Base-by-base conservation (phyloP, 2,888 invertebrate species). In the Calliopum simillimum region DNA sequence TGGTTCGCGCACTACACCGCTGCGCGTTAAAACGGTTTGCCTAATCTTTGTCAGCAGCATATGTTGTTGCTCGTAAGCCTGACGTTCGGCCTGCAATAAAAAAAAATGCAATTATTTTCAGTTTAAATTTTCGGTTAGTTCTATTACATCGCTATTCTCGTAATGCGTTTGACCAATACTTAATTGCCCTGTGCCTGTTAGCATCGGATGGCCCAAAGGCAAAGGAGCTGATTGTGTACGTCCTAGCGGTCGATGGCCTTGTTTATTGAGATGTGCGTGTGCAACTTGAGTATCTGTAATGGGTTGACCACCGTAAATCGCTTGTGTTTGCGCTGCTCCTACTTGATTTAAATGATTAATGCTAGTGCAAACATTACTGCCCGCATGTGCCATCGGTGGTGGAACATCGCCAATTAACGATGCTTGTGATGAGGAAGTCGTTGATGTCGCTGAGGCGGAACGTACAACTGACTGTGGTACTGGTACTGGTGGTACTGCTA, bases 191-290 rank as follows among this genome's bases (percentile, higher is more conserved):
- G 79, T 78, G 5, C 86, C 85, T 63, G 89, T 89, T 68, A 96
- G 89, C 89, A 95, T 91, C 25, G 96, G 95, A 87, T 96, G 95
- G 1, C 96, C 96, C 69, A 97, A 88, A 33, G 95, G 95, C 78
- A 96, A 87, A 1, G 96, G 96, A 3, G 97, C 97, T 58, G 97
- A 97, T 87, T 98, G 97, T 71, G 98, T 98, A 82, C 98, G 91
- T 71, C 96, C 96, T 78, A 97, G 88, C 44, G 95, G 95, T 65
- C 95, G 88, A 76, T 93, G 93, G 79, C 91, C 90, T 83, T 89
- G 88, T 88, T 92, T 93, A 87, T 89, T 89, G 70, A 93, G 89
- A 79, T 92, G 89, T 76, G 90, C 90, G 81, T 91, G 90, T 58
- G 91, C 91, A 75, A 87, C 88, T 86, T 91, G 91, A 71, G 90